phyloP scores from a whole-genome alignment of 2,113 vertebrate genomes.

The Marmota monax region DNA sequence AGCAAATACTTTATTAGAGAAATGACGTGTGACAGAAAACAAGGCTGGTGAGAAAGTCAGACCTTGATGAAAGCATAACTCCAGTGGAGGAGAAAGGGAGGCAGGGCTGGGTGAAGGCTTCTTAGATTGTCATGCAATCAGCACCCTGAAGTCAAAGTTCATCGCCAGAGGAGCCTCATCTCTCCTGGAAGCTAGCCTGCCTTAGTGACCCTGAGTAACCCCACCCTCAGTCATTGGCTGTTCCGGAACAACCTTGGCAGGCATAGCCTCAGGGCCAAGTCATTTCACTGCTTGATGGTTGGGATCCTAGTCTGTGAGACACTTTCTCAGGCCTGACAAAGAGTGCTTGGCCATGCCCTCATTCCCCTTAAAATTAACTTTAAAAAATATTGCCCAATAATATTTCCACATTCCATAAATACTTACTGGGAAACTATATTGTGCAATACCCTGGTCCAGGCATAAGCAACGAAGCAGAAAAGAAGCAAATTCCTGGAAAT shows the following conservation, averaged over 20 bases:
- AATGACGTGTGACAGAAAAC: not conserved
- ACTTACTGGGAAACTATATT: not conserved
- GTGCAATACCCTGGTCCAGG: not conserved
- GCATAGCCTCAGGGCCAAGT: not conserved
- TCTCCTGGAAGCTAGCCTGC: not conserved
- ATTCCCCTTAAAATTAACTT: not conserved
- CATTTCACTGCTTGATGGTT: not conserved
- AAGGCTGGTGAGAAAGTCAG: not conserved
- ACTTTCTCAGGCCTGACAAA: not conserved
- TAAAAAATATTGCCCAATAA: not conserved
- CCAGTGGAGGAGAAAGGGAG: not conserved
- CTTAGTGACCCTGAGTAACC: rapidly evolving
- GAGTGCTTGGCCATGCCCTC: not conserved
- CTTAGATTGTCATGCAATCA: rapidly evolving
- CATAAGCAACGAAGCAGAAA: not conserved
- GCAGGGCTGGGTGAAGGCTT: not conserved
- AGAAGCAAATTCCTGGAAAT: not conserved
- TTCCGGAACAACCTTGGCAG: not conserved
- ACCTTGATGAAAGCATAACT: not conserved
- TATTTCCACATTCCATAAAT: not conserved
- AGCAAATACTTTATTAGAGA: not conserved
- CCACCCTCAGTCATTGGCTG: not conserved
- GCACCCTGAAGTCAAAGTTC: not conserved
- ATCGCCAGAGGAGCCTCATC: rapidly evolving
- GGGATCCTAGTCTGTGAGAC: not conserved